phyloP scores from a whole-genome alignment of 1,140 invertebrate species.

The Heliconius congener region DNA sequence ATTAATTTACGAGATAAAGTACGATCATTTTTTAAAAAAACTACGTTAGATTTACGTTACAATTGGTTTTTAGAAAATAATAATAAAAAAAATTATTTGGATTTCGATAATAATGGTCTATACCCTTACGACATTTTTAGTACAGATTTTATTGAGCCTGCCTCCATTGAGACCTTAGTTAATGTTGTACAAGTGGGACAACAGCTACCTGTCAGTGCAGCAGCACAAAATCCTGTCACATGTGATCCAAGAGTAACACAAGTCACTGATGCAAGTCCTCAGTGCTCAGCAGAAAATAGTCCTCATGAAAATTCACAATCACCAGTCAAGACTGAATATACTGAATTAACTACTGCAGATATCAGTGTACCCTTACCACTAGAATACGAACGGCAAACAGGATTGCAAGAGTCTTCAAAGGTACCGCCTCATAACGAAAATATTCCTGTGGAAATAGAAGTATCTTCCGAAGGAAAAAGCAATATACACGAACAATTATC shows the following conservation, averaged over 20 bases:
- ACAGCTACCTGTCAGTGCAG: constrained; percentile 74
- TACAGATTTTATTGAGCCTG: constrained; percentile 63
- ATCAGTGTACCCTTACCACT: constrained; percentile 60
- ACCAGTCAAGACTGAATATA: constrained; percentile 69
- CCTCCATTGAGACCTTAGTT: constrained; percentile 52
- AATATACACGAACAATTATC: constrained; percentile 56
- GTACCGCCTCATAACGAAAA: constrained; percentile 50
- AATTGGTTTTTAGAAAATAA: constrained; percentile 45
- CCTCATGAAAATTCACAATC: constrained; percentile 59
- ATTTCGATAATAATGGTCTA: constrained; percentile 23
- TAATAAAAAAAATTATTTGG: constrained; percentile 41
- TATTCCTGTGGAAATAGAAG: constrained; percentile 62
- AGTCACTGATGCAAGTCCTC: constrained; percentile 70
- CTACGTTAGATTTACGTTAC: constrained; percentile 52
- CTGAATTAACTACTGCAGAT: constrained; percentile 74
- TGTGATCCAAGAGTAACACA: constrained; percentile 75
- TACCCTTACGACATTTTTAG: constrained; percentile 56
- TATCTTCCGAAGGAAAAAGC: constrained; percentile 57
- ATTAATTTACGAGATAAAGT: constrained; percentile 65
- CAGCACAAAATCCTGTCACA: constrained; percentile 74
- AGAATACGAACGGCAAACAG: constrained; percentile 52
- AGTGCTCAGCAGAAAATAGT: constrained; percentile 68
- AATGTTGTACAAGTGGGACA: constrained; percentile 79
- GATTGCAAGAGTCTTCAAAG: constrained; percentile 48
- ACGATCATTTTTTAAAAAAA: constrained; percentile 62